Percentiles rank a stretch among this genome's conserved stretches.
Conservation (phyloP, 2,888 invertebrate species). For the Melieria crassipennis region DNA sequence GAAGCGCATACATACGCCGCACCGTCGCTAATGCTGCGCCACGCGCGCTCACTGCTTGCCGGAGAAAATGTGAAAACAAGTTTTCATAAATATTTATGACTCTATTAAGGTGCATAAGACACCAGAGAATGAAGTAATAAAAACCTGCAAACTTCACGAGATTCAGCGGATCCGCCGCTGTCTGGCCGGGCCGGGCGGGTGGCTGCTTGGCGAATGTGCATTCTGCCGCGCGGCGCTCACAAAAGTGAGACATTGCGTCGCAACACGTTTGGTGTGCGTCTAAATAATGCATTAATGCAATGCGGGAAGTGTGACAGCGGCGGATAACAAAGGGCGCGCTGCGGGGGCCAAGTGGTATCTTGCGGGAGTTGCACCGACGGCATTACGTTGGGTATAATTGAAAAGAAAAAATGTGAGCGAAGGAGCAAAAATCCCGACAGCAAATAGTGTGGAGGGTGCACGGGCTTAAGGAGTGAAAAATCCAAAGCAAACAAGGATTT, state of each 20-base stretch:
- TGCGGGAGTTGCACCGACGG: too few species aligned
- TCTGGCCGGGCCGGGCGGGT: neutral
- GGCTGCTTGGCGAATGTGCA: neutral
- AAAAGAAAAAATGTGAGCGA: too few species aligned
- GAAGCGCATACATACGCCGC: too few species aligned
- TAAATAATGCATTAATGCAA: conserved; percentile 3
- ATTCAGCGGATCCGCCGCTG: neutral
- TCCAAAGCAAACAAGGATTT: too few species aligned
- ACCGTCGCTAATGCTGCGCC: neutral
- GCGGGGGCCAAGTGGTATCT: too few species aligned
- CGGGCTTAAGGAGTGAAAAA: too few species aligned
- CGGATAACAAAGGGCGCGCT: neutral
- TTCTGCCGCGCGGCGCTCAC: neutral
- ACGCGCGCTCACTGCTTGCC: neutral
- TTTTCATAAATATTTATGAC: conserved; percentile 66
- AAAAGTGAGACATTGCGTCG: neutral
- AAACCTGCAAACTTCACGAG: neutral
- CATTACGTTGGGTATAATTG: too few species aligned
- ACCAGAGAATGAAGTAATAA: conserved; percentile 1
- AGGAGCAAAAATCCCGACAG: too few species aligned
- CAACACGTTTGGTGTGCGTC: conserved; percentile 2
- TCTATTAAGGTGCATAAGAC: conserved; percentile 56
- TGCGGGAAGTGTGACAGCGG: too few species aligned
- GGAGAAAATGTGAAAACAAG: conserved; percentile 27
- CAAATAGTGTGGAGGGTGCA: too few species aligned